These are phyloP conservation scores for Perccottus glenii DNA, from an alignment of 2,113 vertebrate genomes.

Conservation along the genomic window DNA sequence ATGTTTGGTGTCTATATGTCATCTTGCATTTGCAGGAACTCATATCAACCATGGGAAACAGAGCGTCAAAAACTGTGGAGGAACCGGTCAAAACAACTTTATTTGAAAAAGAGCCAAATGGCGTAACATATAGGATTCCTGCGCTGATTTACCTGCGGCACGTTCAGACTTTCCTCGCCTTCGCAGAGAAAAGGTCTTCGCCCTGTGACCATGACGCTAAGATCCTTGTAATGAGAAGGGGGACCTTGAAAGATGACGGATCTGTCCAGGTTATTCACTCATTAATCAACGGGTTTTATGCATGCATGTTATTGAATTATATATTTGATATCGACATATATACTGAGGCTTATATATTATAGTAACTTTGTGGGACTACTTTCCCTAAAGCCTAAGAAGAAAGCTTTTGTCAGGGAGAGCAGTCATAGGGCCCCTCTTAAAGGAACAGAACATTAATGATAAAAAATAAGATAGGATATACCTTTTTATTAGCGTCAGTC, in stretches of 20 bases:
- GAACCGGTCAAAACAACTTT: slow-evolving; percentile 77
- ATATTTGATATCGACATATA: too few relatives aligned
- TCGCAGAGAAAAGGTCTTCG: slow-evolving; percentile 87
- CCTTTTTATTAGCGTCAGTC: too few relatives aligned
- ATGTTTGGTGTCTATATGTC: background rate
- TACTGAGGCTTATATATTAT: too few relatives aligned
- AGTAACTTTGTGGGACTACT: too few relatives aligned
- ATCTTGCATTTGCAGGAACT: slow-evolving; percentile 42
- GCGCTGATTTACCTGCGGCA: slow-evolving; percentile 85
- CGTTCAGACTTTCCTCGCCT: slow-evolving; percentile 83
- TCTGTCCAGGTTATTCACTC: slow-evolving; percentile 79
- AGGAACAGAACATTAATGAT: background rate
- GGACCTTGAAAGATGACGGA: slow-evolving; percentile 60
- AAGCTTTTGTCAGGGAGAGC: too few relatives aligned
- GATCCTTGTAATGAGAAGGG: slow-evolving; percentile 86
- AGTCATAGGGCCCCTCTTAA: background rate
- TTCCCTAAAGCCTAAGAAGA: too few relatives aligned
- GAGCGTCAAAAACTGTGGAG: slow-evolving; percentile 54
- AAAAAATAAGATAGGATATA: background rate
- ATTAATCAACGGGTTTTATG: background rate
- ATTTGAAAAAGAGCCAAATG: slow-evolving; percentile 76
- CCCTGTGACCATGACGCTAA: slow-evolving; percentile 81
- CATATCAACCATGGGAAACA: slow-evolving; percentile 67
- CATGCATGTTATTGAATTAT: too few relatives aligned
- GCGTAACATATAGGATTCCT: slow-evolving; percentile 89